Conservation (phyloP, 2,113 vertebrate genomes). For the Dermatemys mawii region DNA sequence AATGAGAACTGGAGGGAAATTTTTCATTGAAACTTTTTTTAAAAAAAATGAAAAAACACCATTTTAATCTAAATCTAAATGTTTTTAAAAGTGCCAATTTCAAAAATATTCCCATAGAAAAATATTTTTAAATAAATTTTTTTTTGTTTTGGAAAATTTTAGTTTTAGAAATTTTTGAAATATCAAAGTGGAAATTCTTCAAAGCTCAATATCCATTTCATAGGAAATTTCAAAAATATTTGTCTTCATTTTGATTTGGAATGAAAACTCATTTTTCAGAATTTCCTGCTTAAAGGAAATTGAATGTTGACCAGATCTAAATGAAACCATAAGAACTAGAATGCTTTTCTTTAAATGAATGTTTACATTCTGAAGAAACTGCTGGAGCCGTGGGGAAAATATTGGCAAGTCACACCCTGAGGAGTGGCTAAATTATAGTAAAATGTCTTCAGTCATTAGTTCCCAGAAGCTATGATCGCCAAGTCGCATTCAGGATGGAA, state of each 20-base stretch:
- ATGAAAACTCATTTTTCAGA: background rate
- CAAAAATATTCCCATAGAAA: background rate
- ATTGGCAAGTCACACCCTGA: background rate
- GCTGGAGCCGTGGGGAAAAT: background rate
- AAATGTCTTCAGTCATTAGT: background rate
- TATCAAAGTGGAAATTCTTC: background rate
- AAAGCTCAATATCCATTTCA: background rate
- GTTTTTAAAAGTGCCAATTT: background rate
- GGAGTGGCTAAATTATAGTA: background rate
- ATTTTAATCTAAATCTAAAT: background rate
- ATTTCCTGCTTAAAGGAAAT: background rate
- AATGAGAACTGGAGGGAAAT: background rate
- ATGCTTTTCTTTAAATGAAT: background rate
- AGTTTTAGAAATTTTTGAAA: background rate
- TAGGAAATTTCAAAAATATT: background rate
- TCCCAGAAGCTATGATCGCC: background rate
- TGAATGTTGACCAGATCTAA: background rate
- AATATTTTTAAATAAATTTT: background rate
- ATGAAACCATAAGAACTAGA: background rate
- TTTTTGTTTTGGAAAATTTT: background rate
- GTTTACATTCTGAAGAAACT: constrained; percentile 10
- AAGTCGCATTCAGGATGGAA: constrained; percentile 12
- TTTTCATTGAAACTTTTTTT: background rate
- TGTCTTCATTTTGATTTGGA: background rate
- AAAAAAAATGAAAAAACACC: background rate